Percentiles rank a stretch among this genome's conserved stretches.
Evolutionary conservation across 2,113 vertebrate genomes (phyloP).

Genomic region (Elephas maximus): DNA sequence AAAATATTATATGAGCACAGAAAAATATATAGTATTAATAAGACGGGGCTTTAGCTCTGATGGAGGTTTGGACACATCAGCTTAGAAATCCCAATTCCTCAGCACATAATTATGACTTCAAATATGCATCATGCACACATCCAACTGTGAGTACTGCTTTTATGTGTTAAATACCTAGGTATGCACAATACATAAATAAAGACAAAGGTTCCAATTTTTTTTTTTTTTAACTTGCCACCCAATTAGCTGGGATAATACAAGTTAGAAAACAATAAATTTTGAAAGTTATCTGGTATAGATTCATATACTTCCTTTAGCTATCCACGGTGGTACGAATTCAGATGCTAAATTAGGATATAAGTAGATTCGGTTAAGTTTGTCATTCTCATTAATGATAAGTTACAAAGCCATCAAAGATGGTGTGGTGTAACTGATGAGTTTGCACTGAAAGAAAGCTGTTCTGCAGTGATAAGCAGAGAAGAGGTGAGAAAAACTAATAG

Average conservation of each 20-base stretch:
- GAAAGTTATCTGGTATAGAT: neutral
- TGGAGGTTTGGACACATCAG: neutral
- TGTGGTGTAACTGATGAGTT: neutral
- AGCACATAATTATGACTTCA: neutral
- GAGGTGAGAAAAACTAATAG: neutral
- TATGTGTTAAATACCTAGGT: neutral
- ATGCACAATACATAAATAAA: neutral
- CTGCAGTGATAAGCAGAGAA: neutral
- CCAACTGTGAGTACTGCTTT: neutral
- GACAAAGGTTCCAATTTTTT: neutral
- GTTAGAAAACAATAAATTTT: conserved; percentile 50
- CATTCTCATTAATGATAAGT: neutral
- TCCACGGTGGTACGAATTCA: neutral
- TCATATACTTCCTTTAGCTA: neutral
- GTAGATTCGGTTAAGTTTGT: conserved; percentile 3
- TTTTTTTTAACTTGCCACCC: neutral
- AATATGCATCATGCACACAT: neutral
- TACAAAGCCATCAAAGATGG: neutral
- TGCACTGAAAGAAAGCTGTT: neutral
- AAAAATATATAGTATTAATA: conserved; percentile 63
- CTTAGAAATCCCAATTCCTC: conserved; percentile 42
- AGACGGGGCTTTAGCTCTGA: neutral
- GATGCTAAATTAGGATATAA: neutral
- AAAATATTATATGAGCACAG: conserved; percentile 42
- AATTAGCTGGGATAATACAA: neutral